A percentile compares a stretch with the other conserved stretches of the same genome.
Conservation (phyloP, 2,888 invertebrate species). For the Operophtera brumata region DNA sequence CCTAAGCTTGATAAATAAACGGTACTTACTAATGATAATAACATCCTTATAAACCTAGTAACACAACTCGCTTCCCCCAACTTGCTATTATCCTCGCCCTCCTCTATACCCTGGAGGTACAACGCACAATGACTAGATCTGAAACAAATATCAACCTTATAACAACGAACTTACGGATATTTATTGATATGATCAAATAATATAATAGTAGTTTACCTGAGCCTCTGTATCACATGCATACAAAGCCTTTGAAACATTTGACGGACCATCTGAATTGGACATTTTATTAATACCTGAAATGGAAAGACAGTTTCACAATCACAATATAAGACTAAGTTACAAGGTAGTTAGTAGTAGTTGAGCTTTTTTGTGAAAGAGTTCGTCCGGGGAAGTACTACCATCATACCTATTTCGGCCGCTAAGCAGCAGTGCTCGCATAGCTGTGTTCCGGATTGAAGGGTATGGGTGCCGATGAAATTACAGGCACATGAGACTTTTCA, state of each 20-base stretch:
- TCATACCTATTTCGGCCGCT: no score
- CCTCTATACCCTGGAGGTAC: slow-evolving; percentile 81
- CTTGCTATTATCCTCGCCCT: slow-evolving; percentile 79
- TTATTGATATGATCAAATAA: background rate
- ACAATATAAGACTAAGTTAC: background rate
- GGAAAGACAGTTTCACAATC: background rate
- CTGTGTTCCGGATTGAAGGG: no score
- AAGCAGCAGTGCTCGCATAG: no score
- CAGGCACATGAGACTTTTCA: no score
- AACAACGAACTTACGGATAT: background rate
- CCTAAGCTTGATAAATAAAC: background rate
- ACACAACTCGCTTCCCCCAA: slow-evolving; percentile 92
- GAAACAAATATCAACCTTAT: slow-evolving; percentile 43
- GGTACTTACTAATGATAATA: slow-evolving; percentile 87
- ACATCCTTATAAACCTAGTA: slow-evolving; percentile 94
- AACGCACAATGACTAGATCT: slow-evolving; percentile 84
- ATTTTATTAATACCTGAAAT: slow-evolving; percentile 91
- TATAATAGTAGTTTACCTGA: slow-evolving; percentile 78
- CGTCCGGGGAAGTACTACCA: no score
- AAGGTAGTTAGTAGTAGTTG: no score
- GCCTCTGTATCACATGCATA: slow-evolving; percentile 95
- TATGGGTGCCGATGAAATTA: no score
- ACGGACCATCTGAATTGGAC: slow-evolving; percentile 97
- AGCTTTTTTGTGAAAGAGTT: no score
- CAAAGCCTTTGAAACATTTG: slow-evolving; percentile 98